Conservation (phyloP, 1,140 invertebrate genomes). For the Triops longicaudatus region DNA sequence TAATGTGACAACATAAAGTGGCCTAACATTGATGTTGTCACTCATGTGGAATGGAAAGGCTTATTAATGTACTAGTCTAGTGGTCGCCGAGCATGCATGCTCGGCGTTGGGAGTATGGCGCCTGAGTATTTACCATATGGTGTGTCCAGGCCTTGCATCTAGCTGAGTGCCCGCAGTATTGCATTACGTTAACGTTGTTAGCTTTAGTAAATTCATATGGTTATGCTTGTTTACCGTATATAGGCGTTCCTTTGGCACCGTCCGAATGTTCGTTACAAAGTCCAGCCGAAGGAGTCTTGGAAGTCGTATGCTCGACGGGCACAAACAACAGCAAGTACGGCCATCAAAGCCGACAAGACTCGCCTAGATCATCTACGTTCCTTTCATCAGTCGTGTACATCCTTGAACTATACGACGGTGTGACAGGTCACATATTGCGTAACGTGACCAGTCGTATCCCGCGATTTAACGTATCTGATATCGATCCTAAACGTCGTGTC, state of each 20-base stretch:
- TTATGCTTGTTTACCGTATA: neutral
- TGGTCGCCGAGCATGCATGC: neutral
- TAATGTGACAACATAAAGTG: neutral
- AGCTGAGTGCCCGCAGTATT: neutral
- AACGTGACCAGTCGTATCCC: constrained; percentile 23
- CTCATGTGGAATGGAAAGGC: neutral
- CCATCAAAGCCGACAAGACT: neutral
- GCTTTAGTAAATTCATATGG: neutral
- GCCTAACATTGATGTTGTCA: neutral
- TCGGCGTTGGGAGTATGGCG: neutral
- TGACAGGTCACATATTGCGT: constrained; percentile 23
- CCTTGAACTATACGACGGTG: constrained; percentile 26
- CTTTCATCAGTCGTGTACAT: constrained; percentile 1
- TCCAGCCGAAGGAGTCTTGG: constrained; percentile 15
- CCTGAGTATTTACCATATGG: neutral
- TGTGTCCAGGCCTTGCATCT: neutral
- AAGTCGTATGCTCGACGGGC: constrained; percentile 10
- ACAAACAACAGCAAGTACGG: neutral
- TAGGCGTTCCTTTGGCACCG: constrained; percentile 21
- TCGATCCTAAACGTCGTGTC: constrained; percentile 24
- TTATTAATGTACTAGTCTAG: neutral
- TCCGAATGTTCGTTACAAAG: constrained; percentile 24
- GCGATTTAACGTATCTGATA: constrained; percentile 23
- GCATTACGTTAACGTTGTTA: neutral
- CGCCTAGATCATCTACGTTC: constrained; percentile 1